These are phyloP conservation scores for Botrylloides violaceus DNA, from an alignment of 23 tunicate species.

Conservation along the genomic window DNA sequence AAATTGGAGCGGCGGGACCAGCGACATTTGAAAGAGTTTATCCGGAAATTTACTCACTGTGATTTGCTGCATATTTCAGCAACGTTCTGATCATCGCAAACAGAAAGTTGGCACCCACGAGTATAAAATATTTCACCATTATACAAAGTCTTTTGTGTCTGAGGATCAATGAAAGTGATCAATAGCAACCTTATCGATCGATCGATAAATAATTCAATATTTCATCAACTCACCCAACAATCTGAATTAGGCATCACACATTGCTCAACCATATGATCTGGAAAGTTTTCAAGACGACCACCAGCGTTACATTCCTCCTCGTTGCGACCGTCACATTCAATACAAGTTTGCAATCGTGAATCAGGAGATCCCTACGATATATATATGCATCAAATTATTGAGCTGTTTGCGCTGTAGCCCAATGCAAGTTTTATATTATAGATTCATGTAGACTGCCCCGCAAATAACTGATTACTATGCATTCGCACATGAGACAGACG, in stretches of 20 bases:
- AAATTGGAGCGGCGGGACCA: too few species aligned
- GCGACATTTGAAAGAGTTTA: too few species aligned
- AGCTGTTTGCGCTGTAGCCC: too few species aligned
- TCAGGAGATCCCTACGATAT: slow-evolving; percentile 49
- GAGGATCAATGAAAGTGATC: too few species aligned
- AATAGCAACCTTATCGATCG: too few species aligned
- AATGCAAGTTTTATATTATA: too few species aligned
- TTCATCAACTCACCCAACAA: too few species aligned
- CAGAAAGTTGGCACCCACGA: slow-evolving; percentile 62
- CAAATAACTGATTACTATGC: too few species aligned
- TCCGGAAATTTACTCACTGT: slow-evolving; percentile 15
- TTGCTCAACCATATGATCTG: slow-evolving; percentile 38
- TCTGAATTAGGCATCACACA: slow-evolving; percentile 76
- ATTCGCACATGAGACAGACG: too few species aligned
- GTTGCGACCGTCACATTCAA: slow-evolving; percentile 54
- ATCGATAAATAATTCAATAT: too few species aligned
- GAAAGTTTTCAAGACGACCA: not conserved
- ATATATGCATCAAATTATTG: too few species aligned
- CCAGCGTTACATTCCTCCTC: slow-evolving; percentile 49
- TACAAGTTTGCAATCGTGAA: slow-evolving; percentile 43
- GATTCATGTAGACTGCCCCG: too few species aligned
- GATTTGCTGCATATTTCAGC: slow-evolving; percentile 34
- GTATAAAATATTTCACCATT: slow-evolving; percentile 8
- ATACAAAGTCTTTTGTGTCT: slow-evolving; percentile 30
- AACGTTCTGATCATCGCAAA: slow-evolving; percentile 28